These are phyloP conservation scores for Macropodus opercularis DNA, from an alignment of 2,797 vertebrate species.

Conservation along the genomic window DNA sequence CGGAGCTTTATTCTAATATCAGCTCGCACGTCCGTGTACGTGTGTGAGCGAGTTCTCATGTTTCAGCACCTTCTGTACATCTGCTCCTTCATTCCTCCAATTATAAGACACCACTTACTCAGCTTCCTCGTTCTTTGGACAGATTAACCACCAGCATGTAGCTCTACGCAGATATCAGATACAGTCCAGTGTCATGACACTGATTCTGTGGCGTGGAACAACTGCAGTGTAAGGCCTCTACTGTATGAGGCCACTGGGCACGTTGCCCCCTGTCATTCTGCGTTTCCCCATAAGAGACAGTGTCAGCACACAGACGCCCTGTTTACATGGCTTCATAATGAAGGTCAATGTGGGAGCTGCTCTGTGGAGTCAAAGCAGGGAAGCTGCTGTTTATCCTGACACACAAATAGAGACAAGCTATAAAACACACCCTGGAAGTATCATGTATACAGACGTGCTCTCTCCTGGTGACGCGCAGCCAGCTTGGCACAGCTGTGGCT, in stretches of 20 bases:
- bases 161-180: neutral
- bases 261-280: conserved; percentile 20
- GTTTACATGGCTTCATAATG: conserved; percentile 38
- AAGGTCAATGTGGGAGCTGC: conserved; percentile 43
- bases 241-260: neutral
- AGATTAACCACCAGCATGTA: neutral
- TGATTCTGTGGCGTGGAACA: neutral
- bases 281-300: conserved; percentile 38
- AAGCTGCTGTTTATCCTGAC: conserved; percentile 17
- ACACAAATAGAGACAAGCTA: neutral
- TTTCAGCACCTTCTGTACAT: conserved; percentile 36
- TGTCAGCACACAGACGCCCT: conserved; percentile 21
- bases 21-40: conserved; percentile 19
- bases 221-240: neutral
- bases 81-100: too few relatives aligned
- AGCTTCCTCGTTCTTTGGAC: neutral
- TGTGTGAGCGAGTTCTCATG: conserved; percentile 44
- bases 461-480: conserved; percentile 37
- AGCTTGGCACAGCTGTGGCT: conserved; percentile 60
- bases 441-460: conserved; percentile 13
- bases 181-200: too few relatives aligned
- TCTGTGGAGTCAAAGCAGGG: conserved; percentile 30
- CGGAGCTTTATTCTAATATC: conserved; percentile 24
- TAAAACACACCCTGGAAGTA: neutral
- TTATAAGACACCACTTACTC: neutral